These are phyloP conservation scores for Antennarius maculatus DNA, from an alignment of 2,797 vertebrate species.

Conservation along the genomic window DNA sequence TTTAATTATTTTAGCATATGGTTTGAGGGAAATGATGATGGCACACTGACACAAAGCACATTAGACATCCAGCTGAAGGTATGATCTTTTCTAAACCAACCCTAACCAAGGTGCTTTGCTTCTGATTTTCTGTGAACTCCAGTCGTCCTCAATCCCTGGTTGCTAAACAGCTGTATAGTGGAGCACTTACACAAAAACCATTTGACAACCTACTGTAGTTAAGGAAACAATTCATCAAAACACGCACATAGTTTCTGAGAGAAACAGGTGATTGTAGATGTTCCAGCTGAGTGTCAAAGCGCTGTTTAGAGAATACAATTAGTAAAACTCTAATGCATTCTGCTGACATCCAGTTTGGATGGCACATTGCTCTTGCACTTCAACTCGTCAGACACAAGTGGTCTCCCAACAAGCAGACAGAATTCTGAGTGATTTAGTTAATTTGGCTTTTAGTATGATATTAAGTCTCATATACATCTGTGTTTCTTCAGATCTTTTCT, in stretches of 20 bases:
- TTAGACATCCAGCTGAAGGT: too few relatives aligned
- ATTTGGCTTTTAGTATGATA: conserved; percentile 3
- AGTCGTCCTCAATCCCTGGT: too few relatives aligned
- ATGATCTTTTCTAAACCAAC: too few relatives aligned
- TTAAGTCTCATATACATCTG: conserved; percentile 3
- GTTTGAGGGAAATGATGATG: too few relatives aligned
- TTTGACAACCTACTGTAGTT: too few relatives aligned
- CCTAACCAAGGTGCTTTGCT: too few relatives aligned
- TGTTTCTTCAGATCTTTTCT: not conserved
- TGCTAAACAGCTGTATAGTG: too few relatives aligned
- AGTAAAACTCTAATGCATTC: too few relatives aligned
- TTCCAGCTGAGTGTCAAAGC: not conserved
- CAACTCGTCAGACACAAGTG: not conserved
- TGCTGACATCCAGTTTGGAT: not conserved
- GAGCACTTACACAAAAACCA: too few relatives aligned
- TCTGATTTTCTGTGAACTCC: too few relatives aligned
- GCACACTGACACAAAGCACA: too few relatives aligned
- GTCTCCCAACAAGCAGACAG: not conserved
- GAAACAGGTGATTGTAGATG: not conserved
- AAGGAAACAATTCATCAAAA: not conserved
- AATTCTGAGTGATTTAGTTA: not conserved
- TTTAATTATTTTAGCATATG: too few relatives aligned
- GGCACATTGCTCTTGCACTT: not conserved
- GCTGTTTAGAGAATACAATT: conserved; percentile 1
- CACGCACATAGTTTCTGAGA: not conserved